phyloP scores from a whole-genome alignment of 2,113 vertebrate genomes.

The Xenopus borealis region DNA sequence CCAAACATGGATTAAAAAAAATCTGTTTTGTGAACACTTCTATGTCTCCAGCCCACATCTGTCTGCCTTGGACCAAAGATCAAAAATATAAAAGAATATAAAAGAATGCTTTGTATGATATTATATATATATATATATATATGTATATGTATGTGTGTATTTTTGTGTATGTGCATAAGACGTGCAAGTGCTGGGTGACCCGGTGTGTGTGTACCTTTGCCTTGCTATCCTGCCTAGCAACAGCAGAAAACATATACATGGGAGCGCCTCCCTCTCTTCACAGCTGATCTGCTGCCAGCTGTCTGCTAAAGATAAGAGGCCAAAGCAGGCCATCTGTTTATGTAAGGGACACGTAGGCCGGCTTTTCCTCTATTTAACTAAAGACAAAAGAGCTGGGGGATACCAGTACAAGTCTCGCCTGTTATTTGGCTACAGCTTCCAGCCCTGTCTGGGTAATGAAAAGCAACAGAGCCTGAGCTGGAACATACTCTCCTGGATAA shows the following conservation, averaged over 20 bases:
- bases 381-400: conserved; percentile 21
- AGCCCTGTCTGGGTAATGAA: neutral
- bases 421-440: neutral
- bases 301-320: conserved; percentile 31
- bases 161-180: too few relatives aligned
- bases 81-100: too few relatives aligned
- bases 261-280: conserved; percentile 4
- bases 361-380: conserved; percentile 20
- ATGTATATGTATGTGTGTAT: too few relatives aligned
- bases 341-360: conserved; percentile 15
- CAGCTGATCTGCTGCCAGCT: conserved; percentile 38
- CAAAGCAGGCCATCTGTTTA: conserved; percentile 11
- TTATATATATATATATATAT: too few relatives aligned
- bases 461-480: neutral
- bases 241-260: neutral
- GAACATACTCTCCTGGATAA: neutral
- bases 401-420: conserved; percentile 10
- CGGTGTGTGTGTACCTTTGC: neutral
- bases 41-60: too few relatives aligned
- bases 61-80: too few relatives aligned
- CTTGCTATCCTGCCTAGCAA: conserved; percentile 25
- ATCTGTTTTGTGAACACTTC: too few relatives aligned
- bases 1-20: too few relatives aligned
- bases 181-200: too few relatives aligned
- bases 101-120: too few relatives aligned